Evolutionary conservation across 2,113 vertebrate genomes (phyloP).

Genomic region (Puffinus mauretanicus): DNA sequence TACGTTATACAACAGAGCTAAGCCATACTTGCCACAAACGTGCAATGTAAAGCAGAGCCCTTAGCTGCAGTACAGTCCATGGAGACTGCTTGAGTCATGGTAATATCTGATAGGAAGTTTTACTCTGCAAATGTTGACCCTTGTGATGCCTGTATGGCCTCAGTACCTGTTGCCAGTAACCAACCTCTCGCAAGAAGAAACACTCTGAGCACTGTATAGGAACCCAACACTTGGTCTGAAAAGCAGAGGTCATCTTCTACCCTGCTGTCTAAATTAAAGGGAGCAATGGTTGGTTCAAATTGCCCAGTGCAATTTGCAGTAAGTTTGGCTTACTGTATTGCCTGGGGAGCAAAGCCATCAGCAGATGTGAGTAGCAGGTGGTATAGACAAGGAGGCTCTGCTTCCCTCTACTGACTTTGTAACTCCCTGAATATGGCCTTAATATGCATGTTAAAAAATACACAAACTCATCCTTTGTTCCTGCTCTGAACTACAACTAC

Average conservation of each 20-base stretch:
- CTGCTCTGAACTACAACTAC: background rate
- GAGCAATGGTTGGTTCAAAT: background rate
- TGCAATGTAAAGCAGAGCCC: background rate
- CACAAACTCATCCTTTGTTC: background rate
- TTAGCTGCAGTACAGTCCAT: background rate
- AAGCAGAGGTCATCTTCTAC: background rate
- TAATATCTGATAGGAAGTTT: background rate
- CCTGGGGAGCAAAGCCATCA: background rate
- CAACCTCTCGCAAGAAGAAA: background rate
- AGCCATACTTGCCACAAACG: background rate
- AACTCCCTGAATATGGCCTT: background rate
- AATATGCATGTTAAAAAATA: background rate
- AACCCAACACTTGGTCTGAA: background rate
- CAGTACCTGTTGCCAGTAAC: background rate
- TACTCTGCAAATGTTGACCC: background rate
- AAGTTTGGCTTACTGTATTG: background rate
- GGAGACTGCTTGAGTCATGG: background rate
- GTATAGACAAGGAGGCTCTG: background rate
- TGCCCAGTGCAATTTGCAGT: no score
- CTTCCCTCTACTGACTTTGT: background rate
- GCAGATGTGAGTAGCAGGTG: rapidly evolving
- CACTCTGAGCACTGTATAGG: background rate
- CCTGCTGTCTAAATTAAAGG: background rate
- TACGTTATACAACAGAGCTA: background rate
- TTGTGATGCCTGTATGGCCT: background rate